phyloP scores from a whole-genome alignment of 2,888 invertebrate species.

The Clitarchus hookeri region DNA sequence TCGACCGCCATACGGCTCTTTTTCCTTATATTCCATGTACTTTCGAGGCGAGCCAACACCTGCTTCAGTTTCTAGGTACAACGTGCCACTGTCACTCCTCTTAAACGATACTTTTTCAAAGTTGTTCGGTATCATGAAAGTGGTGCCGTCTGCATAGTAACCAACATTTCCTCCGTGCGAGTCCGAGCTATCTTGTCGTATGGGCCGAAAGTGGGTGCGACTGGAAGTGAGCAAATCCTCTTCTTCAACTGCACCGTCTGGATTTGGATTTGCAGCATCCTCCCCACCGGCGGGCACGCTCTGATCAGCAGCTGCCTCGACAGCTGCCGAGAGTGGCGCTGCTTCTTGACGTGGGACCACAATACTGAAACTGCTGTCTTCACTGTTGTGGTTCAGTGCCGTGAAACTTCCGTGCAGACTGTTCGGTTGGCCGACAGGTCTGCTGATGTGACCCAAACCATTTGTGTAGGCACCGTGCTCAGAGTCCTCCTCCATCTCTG shows the following conservation, averaged over 20 bases:
- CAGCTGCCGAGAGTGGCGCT: too few species aligned
- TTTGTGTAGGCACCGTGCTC: background rate
- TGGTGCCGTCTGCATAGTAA: conserved; percentile 70
- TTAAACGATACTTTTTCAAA: conserved; percentile 68
- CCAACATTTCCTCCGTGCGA: conserved; percentile 54
- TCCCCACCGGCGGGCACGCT: background rate
- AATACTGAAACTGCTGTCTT: conserved; percentile 66
- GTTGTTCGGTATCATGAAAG: conserved; percentile 67
- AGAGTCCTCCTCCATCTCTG: conserved; percentile 22
- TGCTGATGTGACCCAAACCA: conserved; percentile 16
- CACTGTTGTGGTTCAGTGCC: conserved; percentile 65
- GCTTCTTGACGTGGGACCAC: conserved; percentile 55
- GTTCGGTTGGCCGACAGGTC: background rate
- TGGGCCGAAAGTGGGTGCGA: conserved; percentile 83
- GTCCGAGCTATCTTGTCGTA: conserved; percentile 60
- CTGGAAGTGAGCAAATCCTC: conserved; percentile 78
- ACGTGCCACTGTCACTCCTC: conserved; percentile 67
- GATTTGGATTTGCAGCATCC: background rate
- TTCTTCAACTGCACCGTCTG: conserved; percentile 48
- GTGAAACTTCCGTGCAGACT: conserved; percentile 54
- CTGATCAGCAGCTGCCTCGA: background rate
- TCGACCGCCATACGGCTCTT: conserved; percentile 42
- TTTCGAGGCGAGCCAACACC: conserved; percentile 47
- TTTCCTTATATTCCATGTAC: conserved; percentile 57
- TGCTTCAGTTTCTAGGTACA: conserved; percentile 60